Evolutionary conservation across 2,113 vertebrate species (phyloP).

Genomic region (Anguilla rostrata): DNA sequence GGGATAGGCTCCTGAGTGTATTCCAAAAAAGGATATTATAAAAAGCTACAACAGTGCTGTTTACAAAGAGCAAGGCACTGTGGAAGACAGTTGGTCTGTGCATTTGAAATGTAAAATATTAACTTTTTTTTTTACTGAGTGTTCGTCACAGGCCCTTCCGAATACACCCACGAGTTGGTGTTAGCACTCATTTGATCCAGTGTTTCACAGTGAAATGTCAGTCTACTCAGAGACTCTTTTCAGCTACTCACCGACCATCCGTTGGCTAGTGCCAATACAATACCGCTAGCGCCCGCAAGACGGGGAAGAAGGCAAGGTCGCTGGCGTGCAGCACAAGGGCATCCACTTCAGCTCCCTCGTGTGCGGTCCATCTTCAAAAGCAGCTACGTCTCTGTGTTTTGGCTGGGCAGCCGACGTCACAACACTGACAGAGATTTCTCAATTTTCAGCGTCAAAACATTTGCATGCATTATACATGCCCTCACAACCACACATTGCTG

Average conservation of each 20-base stretch:
- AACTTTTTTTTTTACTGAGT: too few species aligned
- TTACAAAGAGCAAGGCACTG: background rate
- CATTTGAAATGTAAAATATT: too few species aligned
- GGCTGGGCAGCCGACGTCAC: background rate
- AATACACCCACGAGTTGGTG: background rate
- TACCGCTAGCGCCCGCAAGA: background rate
- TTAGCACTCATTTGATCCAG: background rate
- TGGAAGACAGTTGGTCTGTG: background rate
- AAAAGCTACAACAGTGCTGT: too few species aligned
- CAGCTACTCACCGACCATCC: background rate
- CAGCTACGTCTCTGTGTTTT: background rate
- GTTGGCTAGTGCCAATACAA: background rate
- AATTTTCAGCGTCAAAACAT: background rate
- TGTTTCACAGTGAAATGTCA: background rate
- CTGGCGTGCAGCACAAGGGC: background rate
- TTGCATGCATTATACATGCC: constrained; percentile 1
- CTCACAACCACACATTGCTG: background rate
- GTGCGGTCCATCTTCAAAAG: background rate
- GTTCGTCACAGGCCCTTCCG: too few species aligned
- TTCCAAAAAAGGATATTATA: background rate
- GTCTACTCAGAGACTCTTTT: background rate
- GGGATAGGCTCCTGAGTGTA: background rate
- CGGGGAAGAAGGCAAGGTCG: background rate
- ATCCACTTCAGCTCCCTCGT: background rate
- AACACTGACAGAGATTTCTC: background rate